Percentiles rank a stretch among this genome's conserved stretches.
Evolutionary conservation across 2,113 vertebrate species (phyloP).

Genomic region (Triplophysa rosa): DNA sequence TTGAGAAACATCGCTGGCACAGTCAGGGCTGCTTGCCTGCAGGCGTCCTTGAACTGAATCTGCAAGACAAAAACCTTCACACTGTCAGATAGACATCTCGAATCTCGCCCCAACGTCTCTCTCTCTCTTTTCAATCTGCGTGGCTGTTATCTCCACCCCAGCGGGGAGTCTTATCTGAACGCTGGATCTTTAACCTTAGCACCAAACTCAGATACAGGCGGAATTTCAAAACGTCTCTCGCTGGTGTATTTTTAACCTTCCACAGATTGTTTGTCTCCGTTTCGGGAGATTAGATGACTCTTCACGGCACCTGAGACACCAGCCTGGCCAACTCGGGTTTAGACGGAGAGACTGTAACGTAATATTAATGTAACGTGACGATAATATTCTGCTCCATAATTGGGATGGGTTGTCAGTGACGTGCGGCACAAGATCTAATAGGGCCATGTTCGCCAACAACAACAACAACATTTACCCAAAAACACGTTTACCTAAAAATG

Average conservation of each 20-base stretch:
- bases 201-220: constrained; percentile 69
- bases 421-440: no score
- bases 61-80: constrained; percentile 94
- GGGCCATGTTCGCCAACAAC: no score
- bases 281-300: constrained; percentile 54
- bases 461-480: no score
- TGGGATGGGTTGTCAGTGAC: no score
- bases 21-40: constrained; percentile 91
- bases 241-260: constrained; percentile 71
- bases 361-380: no score
- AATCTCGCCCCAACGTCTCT: constrained; percentile 84
- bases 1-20: constrained; percentile 92
- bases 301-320: background rate
- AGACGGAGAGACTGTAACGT: no score
- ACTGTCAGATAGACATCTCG: constrained; percentile 97
- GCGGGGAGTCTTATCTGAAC: constrained; percentile 90
- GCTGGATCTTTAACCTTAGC: constrained; percentile 91
- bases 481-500: no score
- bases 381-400: no score
- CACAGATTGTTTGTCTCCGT: constrained; percentile 52
- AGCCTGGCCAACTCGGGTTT: background rate
- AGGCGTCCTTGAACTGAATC: constrained; percentile 99
- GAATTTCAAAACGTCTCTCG: constrained; percentile 76
- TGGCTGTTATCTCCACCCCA: constrained; percentile 80
- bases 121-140: constrained; percentile 80